phyloP scores from a whole-genome alignment of 1,140 invertebrate genomes.

The Orius laevigatus region DNA sequence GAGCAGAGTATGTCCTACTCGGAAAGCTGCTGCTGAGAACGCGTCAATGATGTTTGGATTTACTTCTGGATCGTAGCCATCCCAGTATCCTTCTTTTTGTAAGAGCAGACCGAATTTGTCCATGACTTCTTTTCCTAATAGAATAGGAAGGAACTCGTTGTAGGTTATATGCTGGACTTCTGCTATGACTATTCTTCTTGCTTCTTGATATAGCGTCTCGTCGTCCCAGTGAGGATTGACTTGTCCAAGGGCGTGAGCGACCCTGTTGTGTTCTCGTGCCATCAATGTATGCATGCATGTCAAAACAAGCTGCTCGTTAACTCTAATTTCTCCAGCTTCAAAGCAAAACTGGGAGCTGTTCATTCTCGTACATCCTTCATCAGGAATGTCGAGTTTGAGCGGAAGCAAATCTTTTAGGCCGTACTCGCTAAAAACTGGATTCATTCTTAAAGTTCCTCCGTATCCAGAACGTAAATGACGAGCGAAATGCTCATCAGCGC shows the following conservation, averaged over 20 bases:
- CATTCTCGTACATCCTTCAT: slow-evolving; percentile 80
- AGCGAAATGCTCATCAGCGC: slow-evolving; percentile 57
- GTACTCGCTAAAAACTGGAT: slow-evolving; percentile 72
- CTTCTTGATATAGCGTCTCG: slow-evolving; percentile 77
- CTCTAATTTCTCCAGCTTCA: slow-evolving; percentile 82
- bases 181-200: slow-evolving; percentile 74
- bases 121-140: slow-evolving; percentile 86
- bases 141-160: slow-evolving; percentile 85
- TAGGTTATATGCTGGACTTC: slow-evolving; percentile 86
- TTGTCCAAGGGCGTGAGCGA: slow-evolving; percentile 53
- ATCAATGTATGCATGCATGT: slow-evolving; percentile 82
- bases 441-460: slow-evolving; percentile 66
- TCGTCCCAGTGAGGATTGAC: slow-evolving; percentile 92
- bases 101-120: slow-evolving; percentile 72
- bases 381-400: slow-evolving; percentile 75
- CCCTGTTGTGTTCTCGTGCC: slow-evolving; percentile 73
- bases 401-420: slow-evolving; percentile 78
- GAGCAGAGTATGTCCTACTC: slow-evolving; percentile 77
- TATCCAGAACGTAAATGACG: slow-evolving; percentile 63
- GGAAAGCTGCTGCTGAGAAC: slow-evolving; percentile 75
- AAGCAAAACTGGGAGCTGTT: slow-evolving; percentile 82
- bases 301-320: slow-evolving; percentile 81
- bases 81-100: slow-evolving; percentile 77
- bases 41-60: slow-evolving; percentile 75
- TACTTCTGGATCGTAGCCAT: slow-evolving; percentile 66